phyloP scores from a whole-genome alignment of 1,140 invertebrate species.

The Drosophila parvula region DNA sequence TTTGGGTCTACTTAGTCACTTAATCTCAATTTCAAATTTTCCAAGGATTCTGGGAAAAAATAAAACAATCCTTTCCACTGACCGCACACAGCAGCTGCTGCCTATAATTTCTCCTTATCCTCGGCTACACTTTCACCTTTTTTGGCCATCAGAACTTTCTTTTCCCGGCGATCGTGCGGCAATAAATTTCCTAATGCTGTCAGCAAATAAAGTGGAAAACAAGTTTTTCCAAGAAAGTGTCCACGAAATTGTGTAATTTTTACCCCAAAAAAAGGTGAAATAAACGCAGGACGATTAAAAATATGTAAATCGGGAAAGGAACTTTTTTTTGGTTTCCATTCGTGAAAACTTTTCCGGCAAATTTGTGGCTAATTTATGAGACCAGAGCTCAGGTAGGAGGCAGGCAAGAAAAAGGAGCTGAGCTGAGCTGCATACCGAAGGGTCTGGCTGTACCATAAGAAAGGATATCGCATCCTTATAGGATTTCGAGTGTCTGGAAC shows the following conservation, averaged over 20 bases:
- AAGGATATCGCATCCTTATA: conserved; percentile 21
- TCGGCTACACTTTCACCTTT: conserved; percentile 47
- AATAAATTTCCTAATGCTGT: conserved; percentile 56
- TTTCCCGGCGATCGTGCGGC: conserved; percentile 35
- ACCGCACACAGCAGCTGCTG: conserved; percentile 38
- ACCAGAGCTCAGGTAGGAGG: conserved; percentile 18
- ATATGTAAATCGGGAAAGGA: conserved; percentile 65
- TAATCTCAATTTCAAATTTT: conserved; percentile 26
- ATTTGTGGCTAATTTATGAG: conserved; percentile 82
- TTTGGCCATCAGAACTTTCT: conserved; percentile 47
- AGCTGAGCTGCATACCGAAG: conserved; percentile 7
- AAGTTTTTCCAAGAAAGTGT: conserved; percentile 56
- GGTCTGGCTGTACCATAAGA: conserved; percentile 44
- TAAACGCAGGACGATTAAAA: conserved; percentile 47
- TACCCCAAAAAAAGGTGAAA: conserved; percentile 52
- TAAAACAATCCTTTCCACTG: conserved; percentile 32
- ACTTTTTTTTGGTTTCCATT: conserved; percentile 13
- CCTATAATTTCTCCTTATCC: conserved; percentile 17
- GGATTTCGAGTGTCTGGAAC: conserved; percentile 59
- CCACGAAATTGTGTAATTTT: conserved; percentile 66
- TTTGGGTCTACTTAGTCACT: conserved; percentile 30
- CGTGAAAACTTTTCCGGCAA: conserved; percentile 69
- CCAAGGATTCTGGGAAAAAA: conserved; percentile 36
- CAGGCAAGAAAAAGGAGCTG: neutral
- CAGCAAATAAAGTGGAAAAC: conserved; percentile 48